These are phyloP conservation scores for Drosophila quadrilineata DNA, from an alignment of 1,140 invertebrate genomes.

Conservation along the genomic window DNA sequence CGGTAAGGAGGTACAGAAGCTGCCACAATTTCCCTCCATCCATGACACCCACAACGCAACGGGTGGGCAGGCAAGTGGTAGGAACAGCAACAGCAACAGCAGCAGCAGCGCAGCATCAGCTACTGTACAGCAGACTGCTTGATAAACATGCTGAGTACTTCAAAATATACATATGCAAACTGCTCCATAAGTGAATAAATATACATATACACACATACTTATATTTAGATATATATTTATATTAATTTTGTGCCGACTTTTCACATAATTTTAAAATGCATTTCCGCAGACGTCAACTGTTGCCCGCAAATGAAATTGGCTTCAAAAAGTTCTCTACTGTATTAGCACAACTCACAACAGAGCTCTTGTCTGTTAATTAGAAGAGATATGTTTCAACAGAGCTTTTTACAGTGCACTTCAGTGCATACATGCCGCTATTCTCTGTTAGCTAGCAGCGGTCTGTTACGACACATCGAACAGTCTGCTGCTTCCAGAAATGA, in stretches of 20 bases:
- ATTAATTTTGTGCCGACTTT: constrained; percentile 58
- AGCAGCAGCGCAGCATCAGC: background rate
- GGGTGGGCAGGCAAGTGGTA: constrained; percentile 31
- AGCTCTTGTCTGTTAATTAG: background rate
- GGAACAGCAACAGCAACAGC: constrained; percentile 10
- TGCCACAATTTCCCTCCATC: background rate
- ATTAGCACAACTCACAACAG: background rate
- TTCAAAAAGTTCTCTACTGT: constrained; percentile 37
- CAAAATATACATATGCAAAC: no score
- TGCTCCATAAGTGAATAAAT: constrained; percentile 15
- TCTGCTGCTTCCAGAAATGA: constrained; percentile 49
- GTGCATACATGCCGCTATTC: no score
- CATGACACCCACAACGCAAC: background rate
- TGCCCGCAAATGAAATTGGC: constrained; percentile 48
- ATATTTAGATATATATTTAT: constrained; percentile 12
- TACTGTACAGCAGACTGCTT: background rate
- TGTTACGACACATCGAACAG: background rate
- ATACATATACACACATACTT: background rate
- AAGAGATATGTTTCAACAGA: no score
- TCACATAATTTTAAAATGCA: constrained; percentile 70
- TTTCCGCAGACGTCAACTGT: constrained; percentile 51
- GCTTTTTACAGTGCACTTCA: no score
- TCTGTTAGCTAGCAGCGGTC: background rate
- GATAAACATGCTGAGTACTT: no score
- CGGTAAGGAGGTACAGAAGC: no score